Evolutionary conservation across 2,888 invertebrate genomes (phyloP), one percentile per base, ranked within the genome.

Genomic region (Ornithoptera alexandrae): DNA sequence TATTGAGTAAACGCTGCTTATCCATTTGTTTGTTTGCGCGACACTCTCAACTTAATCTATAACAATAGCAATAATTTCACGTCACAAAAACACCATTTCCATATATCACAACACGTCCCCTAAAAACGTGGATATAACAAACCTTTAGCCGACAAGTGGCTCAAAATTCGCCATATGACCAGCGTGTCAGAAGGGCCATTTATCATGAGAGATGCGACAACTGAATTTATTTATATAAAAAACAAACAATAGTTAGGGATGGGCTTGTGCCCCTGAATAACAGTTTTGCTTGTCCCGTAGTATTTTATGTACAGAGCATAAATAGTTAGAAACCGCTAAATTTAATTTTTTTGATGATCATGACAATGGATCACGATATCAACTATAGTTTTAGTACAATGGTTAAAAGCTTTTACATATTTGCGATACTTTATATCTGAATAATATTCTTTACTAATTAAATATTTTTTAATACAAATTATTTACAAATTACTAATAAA

Each of bases 201-300:
- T 90, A 90, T 92, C 92, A 92, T 86, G 61, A 72, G 79, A 80
- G 88, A 86, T 89, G 88, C 89, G 92, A 92, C 92, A 92, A 89
- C 89, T 91, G 90, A 91, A 92, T 92, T 92, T 90, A 91, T 91
- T 89, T 88, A 84, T 84, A 81, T 82, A 91, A 90, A 89, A 90
- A 85, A 90, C 84, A 90, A 90, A 91, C 90, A 92, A 90, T 87
- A 82, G 86, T 81, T 81, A 82, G 83, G 83, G 85, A 84, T 77
- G 79, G 79, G 76, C 77, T 78, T 79, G 81, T 80, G 82, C 85
- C 85, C 84, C 85, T 81, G 83, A 80, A 81, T 85, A 85, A 84
- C 82, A 81, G 83, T 81, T 83, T 83, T 79, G 79, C 79, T 83
- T 78, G 81, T 81, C 81, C 81, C 76, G 78, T 80, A 77, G 77